A percentile compares a stretch with the other conserved stretches of the same genome.
Evolutionary conservation across 2,113 vertebrate genomes (phyloP).

Genomic region (Pleuronectes platessa): DNA sequence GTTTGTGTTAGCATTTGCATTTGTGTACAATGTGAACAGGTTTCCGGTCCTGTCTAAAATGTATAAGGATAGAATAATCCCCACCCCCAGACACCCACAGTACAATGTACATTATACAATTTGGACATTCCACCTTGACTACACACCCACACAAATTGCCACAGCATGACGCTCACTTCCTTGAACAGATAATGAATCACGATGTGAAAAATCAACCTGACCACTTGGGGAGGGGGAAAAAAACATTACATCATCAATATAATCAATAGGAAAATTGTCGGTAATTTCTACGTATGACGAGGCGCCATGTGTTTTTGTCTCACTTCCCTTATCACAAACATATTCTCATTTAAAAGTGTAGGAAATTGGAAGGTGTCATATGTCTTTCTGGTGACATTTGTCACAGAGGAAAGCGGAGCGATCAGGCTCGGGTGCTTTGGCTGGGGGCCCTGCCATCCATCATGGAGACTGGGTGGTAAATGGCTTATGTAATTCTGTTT

Average conservation of each 20-base stretch:
- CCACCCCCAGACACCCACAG: conserved; percentile 5
- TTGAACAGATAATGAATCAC: conserved; percentile 48
- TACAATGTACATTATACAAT: not conserved
- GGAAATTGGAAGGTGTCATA: conserved; percentile 61
- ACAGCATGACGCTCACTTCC: conserved; percentile 38
- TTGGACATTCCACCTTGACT: not conserved
- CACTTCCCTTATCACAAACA: conserved; percentile 51
- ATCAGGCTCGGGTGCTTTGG: conserved; percentile 67
- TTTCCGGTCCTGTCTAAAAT: not conserved
- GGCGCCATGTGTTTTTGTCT: not conserved
- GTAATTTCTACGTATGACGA: not conserved
- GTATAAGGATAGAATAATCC: no score
- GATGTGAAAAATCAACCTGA: conserved; percentile 13
- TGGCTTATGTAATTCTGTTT: conserved; percentile 83
- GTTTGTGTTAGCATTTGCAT: no score
- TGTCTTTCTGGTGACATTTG: conserved; percentile 74
- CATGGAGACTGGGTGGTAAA: conserved; percentile 78
- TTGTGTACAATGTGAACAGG: no score
- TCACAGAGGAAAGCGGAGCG: conserved; percentile 68
- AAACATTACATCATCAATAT: conserved; percentile 2
- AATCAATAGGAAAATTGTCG: not conserved
- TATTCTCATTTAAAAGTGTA: conserved; percentile 69
- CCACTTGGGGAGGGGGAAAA: conserved; percentile 4
- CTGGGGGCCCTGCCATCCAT: conserved; percentile 77
- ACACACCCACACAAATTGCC: conserved; percentile 3